Evolutionary conservation across 1,140 invertebrate species (phyloP).

Genomic region (Aphidius ervi): DNA sequence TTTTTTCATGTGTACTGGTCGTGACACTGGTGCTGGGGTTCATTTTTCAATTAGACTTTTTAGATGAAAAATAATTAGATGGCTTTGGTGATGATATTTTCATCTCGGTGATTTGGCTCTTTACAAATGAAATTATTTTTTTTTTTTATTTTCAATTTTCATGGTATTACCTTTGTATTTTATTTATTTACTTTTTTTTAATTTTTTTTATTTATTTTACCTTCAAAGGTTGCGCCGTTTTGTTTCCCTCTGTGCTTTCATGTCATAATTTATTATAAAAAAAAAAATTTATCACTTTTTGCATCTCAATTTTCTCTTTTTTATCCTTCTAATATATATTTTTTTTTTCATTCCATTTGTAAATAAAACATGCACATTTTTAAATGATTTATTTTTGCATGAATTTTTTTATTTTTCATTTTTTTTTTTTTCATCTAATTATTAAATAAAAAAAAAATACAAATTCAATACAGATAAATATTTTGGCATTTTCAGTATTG

Average conservation of each 20-base stretch:
- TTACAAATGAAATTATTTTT: background rate
- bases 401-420: background rate
- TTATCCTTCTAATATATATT: slow-evolving; percentile 11
- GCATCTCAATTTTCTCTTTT: slow-evolving; percentile 35
- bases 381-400: slow-evolving; percentile 1
- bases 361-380: background rate
- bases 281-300: background rate
- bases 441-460: background rate
- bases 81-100: no score
- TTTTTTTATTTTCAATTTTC: background rate
- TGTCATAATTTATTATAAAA: no score
- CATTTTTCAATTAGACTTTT: slow-evolving; percentile 24
- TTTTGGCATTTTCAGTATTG: slow-evolving; percentile 18
- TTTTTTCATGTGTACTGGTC: slow-evolving; percentile 1
- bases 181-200: background rate
- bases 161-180: background rate
- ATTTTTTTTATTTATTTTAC: no score
- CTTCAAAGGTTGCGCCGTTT: no score
- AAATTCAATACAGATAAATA: background rate
- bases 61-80: no score
- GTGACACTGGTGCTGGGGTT: slow-evolving; percentile 3
- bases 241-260: no score
- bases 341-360: background rate
- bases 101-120: no score
- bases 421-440: background rate